phyloP scores from a whole-genome alignment of 1,140 invertebrate species.

The Nebria ingens region DNA sequence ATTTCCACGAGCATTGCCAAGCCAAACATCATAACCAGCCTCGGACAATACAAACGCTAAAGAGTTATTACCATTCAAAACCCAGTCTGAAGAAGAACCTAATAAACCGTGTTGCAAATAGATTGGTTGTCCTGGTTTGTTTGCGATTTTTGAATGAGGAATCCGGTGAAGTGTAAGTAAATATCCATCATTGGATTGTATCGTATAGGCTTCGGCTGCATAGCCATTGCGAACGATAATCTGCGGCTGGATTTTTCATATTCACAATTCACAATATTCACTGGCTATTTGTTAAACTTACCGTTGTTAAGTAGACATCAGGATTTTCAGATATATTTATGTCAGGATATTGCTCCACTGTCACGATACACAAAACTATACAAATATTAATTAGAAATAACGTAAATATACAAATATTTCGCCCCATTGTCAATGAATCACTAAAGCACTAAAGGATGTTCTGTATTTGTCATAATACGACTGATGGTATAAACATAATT shows the following conservation, averaged over 20 bases:
- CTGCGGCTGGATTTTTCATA: slow-evolving; percentile 38
- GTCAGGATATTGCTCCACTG: too few species aligned
- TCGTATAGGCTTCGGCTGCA: slow-evolving; percentile 50
- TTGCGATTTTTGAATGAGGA: slow-evolving; percentile 34
- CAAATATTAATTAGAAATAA: too few species aligned
- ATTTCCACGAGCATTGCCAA: slow-evolving; percentile 43
- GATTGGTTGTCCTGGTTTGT: slow-evolving; percentile 23
- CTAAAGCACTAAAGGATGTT: too few species aligned
- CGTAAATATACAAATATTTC: too few species aligned
- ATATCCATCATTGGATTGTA: slow-evolving; percentile 61
- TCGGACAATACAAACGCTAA: slow-evolving; percentile 39
- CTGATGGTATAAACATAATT: too few species aligned
- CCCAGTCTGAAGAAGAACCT: slow-evolving; percentile 63
- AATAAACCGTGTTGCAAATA: slow-evolving; percentile 62
- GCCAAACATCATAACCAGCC: slow-evolving; percentile 42
- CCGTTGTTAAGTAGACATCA: slow-evolving; percentile 33
- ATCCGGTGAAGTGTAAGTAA: slow-evolving; percentile 62
- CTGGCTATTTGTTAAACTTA: slow-evolving; percentile 5
- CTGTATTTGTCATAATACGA: too few species aligned
- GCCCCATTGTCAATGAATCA: too few species aligned
- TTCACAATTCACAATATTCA: too few species aligned
- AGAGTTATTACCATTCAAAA: slow-evolving; percentile 45
- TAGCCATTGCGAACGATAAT: slow-evolving; percentile 55
- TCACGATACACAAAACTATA: too few species aligned
- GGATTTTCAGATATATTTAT: slow-evolving; percentile 27